A percentile compares a stretch with the other conserved stretches of the same genome.
These are phyloP conservation scores for Eupeodes latifasciatus DNA, from an alignment of 2,888 invertebrate species.

Conservation along the genomic window DNA sequence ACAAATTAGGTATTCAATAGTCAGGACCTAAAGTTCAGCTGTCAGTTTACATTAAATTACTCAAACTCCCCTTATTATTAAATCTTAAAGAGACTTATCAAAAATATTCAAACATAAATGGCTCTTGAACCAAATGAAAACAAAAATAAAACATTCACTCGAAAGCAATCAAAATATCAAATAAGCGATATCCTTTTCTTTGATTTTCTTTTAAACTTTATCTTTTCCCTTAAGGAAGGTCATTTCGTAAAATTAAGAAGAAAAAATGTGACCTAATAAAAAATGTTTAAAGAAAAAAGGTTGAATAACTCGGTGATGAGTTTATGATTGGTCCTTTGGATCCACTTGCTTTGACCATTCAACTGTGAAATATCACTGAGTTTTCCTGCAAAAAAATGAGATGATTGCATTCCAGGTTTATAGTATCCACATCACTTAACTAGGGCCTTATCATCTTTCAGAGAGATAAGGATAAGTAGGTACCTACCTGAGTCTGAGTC, in stretches of 20 bases:
- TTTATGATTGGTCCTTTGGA: constrained; percentile 61
- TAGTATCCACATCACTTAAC: constrained; percentile 57
- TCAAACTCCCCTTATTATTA: too few species aligned
- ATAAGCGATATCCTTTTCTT: constrained; percentile 2
- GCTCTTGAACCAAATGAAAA: background rate
- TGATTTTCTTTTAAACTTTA: background rate
- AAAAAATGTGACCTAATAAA: background rate
- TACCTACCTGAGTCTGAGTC: background rate
- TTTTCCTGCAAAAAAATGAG: constrained; percentile 41
- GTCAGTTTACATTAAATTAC: too few species aligned
- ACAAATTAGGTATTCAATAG: too few species aligned
- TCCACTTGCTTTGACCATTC: constrained; percentile 62
- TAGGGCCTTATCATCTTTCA: background rate
- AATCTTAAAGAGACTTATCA: too few species aligned
- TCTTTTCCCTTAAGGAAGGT: background rate
- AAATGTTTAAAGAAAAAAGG: constrained; percentile 6
- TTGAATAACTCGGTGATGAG: constrained; percentile 40
- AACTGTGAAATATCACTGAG: constrained; percentile 54
- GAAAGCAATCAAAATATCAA: constrained; percentile 33
- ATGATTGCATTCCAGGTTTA: constrained; percentile 56
- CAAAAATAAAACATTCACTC: background rate
- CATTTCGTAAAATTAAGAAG: background rate
- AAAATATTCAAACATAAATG: background rate
- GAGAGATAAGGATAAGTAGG: background rate
- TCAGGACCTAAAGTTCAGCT: too few species aligned